Percentiles rank a stretch among this genome's conserved stretches.
Conservation (phyloP, 2,113 vertebrate genomes). For the Elephas maximus region DNA sequence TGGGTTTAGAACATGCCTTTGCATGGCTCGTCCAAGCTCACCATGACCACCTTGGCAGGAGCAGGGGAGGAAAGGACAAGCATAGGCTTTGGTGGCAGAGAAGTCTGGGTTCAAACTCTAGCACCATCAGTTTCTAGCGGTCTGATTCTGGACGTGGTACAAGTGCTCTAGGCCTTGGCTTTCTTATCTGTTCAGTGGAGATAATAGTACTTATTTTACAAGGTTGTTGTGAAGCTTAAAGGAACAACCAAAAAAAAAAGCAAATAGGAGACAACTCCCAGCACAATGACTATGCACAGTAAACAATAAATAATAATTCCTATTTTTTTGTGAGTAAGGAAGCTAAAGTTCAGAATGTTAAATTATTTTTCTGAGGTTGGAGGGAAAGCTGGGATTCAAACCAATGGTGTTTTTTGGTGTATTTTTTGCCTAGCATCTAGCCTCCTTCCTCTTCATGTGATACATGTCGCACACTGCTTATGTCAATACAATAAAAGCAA, state of each 20-base stretch:
- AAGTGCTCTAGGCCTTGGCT: not conserved
- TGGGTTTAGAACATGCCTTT: not conserved
- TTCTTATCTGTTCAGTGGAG: not conserved
- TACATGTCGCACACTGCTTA: accelerated
- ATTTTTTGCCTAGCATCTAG: too few species aligned
- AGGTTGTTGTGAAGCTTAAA: not conserved
- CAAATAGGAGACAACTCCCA: not conserved
- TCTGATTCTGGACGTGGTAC: not conserved
- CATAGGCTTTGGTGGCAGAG: not conserved
- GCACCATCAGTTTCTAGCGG: too few species aligned
- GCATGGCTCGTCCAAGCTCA: accelerated
- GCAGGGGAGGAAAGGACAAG: not conserved
- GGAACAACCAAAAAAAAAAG: not conserved
- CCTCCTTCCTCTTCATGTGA: not conserved
- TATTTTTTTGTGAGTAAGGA: not conserved
- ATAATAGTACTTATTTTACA: not conserved
- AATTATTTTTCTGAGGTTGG: not conserved
- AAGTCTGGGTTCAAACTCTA: not conserved
- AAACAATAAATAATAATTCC: not conserved
- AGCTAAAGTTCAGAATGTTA: not conserved
- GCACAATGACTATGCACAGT: not conserved
- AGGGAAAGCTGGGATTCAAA: not conserved
- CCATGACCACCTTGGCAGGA: not conserved
- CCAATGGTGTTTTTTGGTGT: not conserved
- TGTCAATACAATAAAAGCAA: not conserved